Evolutionary conservation across 2,113 vertebrate species (phyloP).

Genomic region (Microcebus ravelobensis): DNA sequence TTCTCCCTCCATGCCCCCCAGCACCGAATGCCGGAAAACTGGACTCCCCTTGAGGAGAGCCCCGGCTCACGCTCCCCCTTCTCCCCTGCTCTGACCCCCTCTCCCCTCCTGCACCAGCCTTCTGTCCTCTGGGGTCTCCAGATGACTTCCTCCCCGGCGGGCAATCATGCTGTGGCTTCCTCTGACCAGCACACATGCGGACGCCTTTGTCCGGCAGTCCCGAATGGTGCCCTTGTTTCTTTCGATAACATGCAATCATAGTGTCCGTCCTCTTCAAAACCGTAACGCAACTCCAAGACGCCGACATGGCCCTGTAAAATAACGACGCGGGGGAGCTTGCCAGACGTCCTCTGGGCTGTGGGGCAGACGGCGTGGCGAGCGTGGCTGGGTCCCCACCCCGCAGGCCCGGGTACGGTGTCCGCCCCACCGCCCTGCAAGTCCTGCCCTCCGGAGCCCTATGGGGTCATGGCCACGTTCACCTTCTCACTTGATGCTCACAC

Average conservation of each 20-base stretch:
- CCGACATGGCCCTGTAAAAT: background rate
- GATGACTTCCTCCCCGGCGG: fast-evolving
- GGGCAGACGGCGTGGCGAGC: background rate
- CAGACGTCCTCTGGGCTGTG: background rate
- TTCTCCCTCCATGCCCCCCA: background rate
- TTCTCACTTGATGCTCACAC: background rate
- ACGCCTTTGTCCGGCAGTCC: background rate
- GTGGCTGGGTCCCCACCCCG: background rate
- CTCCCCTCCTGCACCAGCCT: fast-evolving
- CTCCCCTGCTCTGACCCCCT: too few species aligned
- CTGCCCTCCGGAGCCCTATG: background rate
- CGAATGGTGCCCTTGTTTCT: background rate
- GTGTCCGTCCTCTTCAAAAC: background rate
- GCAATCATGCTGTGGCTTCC: background rate
- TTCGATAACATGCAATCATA: background rate
- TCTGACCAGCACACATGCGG: background rate
- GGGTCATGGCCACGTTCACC: fast-evolving
- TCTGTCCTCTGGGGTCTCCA: background rate
- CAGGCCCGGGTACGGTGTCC: fast-evolving
- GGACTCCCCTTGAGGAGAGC: too few species aligned
- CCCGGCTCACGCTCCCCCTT: background rate
- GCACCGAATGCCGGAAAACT: fast-evolving
- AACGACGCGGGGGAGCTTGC: background rate
- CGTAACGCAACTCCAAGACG: background rate
- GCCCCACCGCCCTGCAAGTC: fast-evolving